phyloP scores from a whole-genome alignment of 2,113 vertebrate species.

The Riparia riparia region DNA sequence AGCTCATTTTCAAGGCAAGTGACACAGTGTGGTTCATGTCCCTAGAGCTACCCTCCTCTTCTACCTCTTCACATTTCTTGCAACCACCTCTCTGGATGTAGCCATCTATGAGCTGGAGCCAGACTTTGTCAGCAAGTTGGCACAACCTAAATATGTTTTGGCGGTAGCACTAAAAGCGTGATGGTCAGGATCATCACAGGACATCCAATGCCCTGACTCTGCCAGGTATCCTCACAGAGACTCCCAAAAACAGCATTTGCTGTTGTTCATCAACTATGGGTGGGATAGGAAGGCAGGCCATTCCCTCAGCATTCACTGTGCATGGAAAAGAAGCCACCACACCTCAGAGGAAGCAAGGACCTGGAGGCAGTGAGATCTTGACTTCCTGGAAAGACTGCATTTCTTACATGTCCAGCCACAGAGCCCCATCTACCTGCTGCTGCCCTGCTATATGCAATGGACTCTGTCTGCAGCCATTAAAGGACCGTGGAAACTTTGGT shows the following conservation, averaged over 20 bases:
- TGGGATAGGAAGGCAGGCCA: neutral
- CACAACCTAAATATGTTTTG: neutral
- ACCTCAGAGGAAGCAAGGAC: neutral
- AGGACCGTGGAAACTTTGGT: neutral
- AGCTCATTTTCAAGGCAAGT: neutral
- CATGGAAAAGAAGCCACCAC: neutral
- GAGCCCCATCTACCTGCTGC: neutral
- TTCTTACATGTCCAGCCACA: accelerated
- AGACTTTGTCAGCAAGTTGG: neutral
- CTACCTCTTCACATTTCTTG: neutral
- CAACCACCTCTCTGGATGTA: neutral
- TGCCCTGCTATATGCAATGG: neutral
- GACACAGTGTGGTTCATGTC: neutral
- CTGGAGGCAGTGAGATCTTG: neutral
- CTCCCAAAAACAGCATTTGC: neutral
- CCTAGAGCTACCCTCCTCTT: neutral
- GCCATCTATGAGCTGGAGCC: neutral
- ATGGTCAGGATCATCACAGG: neutral
- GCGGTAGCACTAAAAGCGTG: neutral
- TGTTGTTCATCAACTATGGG: neutral
- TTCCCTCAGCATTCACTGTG: neutral
- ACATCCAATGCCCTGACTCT: neutral
- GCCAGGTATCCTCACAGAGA: neutral
- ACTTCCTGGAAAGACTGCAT: neutral
- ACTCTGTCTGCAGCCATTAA: neutral